Evolutionary conservation across 2,888 invertebrate genomes (phyloP).

Genomic region (Sesia apiformis): DNA sequence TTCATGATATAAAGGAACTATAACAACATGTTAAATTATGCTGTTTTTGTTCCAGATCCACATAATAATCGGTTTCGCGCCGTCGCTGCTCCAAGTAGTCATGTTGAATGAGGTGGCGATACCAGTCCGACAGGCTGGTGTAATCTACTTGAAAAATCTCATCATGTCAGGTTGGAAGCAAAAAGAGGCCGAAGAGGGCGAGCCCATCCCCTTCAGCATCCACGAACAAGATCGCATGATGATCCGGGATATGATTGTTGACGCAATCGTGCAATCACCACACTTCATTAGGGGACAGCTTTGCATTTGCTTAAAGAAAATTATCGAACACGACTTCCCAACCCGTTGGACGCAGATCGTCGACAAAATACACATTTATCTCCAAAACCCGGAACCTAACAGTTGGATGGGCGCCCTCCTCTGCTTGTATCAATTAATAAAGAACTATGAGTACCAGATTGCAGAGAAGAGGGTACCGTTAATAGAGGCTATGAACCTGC

Average conservation of each 20-base stretch:
- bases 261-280: constrained; percentile 94
- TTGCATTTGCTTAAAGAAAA: constrained; percentile 92
- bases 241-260: constrained; percentile 95
- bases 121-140: constrained; percentile 96
- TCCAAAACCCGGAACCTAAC: constrained; percentile 91
- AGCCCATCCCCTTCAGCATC: constrained; percentile 86
- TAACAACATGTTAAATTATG: no score
- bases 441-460: constrained; percentile 93
- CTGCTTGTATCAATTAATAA: constrained; percentile 94
- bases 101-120: constrained; percentile 92
- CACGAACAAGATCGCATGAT: constrained; percentile 97
- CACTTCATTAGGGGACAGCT: constrained; percentile 93
- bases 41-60: constrained; percentile 65
- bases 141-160: constrained; percentile 96
- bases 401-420: constrained; percentile 94
- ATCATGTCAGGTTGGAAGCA: constrained; percentile 92
- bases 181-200: constrained; percentile 82
- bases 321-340: constrained; percentile 97
- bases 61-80: constrained; percentile 95
- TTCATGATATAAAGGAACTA: no score
- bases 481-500: constrained; percentile 94
- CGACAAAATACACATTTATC: constrained; percentile 94
- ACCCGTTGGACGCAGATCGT: constrained; percentile 95
- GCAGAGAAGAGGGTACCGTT: constrained; percentile 91
- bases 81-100: constrained; percentile 92